Evolutionary conservation across 2,797 vertebrate genomes (phyloP).

Genomic region (Carcharodon carcharias): DNA sequence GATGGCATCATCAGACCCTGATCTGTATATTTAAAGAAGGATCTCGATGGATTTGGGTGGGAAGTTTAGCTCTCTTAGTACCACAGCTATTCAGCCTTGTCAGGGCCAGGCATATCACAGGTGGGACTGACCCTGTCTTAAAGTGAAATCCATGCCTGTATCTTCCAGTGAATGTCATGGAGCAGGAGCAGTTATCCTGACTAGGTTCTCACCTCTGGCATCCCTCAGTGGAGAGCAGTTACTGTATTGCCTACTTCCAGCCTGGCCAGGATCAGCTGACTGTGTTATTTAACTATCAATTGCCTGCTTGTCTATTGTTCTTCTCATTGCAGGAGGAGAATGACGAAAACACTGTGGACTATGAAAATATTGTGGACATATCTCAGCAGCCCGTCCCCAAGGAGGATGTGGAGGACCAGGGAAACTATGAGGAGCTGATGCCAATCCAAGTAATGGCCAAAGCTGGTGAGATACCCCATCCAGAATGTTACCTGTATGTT

Average conservation of each 20-base stretch:
- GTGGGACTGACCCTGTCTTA: neutral
- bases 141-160: neutral
- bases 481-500: neutral
- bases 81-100: too few species aligned
- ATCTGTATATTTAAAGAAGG: too few species aligned
- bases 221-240: neutral
- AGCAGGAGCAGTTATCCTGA: too few species aligned
- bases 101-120: too few species aligned
- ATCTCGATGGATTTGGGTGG: too few species aligned
- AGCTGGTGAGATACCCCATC: constrained; percentile 36
- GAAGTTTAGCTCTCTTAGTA: too few species aligned
- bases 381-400: constrained; percentile 31
- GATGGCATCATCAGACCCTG: neutral
- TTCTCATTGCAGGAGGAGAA: constrained; percentile 18
- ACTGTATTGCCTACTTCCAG: neutral
- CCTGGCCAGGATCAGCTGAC: neutral
- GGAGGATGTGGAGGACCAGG: neutral
- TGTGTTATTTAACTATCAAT: neutral
- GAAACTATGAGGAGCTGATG: constrained; percentile 46
- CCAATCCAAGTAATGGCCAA: constrained; percentile 31
- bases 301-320: neutral
- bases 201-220: neutral
- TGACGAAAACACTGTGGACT: constrained; percentile 46
- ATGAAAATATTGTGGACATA: constrained; percentile 57
- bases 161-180: neutral